These are phyloP conservation scores for Xiphorhynchus erythropygius DNA, from an alignment of 2,797 vertebrate genomes.

Conservation along the genomic window DNA sequence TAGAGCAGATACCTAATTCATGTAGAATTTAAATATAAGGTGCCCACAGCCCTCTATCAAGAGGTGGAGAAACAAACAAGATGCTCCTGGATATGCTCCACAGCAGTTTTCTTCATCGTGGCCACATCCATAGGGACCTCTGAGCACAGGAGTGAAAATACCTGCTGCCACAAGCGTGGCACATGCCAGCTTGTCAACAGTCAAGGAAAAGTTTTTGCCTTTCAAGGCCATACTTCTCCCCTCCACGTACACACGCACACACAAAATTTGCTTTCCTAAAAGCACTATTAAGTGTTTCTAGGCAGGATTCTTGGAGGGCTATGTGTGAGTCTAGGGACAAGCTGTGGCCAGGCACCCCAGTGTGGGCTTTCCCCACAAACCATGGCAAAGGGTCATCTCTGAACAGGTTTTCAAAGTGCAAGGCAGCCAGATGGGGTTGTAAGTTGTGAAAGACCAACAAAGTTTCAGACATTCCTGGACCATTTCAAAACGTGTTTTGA, in stretches of 20 bases:
- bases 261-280: background rate
- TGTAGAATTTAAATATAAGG: background rate
- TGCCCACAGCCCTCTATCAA: background rate
- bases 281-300: background rate
- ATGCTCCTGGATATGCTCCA: background rate
- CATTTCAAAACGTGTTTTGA: conserved; percentile 46
- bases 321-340: fast-evolving
- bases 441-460: conserved; percentile 40
- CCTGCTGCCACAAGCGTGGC: background rate
- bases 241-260: background rate
- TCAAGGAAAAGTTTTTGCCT: background rate
- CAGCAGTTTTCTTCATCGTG: background rate
- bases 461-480: conserved; percentile 57
- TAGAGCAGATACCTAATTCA: background rate
- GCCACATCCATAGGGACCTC: fast-evolving
- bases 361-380: background rate
- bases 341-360: fast-evolving
- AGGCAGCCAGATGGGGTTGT: background rate
- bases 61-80: background rate
- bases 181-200: background rate
- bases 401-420: background rate
- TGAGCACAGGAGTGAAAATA: background rate
- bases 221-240: background rate
- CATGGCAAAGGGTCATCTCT: background rate
- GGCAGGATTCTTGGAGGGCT: background rate